phyloP scores from a whole-genome alignment of 2,113 vertebrate species.

The Mesocricetus auratus region DNA sequence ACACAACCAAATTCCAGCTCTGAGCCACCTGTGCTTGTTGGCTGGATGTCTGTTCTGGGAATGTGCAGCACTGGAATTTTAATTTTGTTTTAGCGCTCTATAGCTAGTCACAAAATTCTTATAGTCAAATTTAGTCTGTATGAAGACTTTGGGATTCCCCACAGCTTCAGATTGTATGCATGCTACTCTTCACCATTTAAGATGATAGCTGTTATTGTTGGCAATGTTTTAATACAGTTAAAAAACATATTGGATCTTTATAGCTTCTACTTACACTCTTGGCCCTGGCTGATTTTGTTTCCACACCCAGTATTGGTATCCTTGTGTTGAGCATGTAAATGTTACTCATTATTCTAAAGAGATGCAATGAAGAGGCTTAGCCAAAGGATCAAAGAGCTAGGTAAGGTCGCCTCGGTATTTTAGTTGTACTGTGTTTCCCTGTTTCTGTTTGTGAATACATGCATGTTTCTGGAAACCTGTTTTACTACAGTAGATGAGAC shows the following conservation, averaged over 20 bases:
- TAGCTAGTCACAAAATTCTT: conserved; percentile 57
- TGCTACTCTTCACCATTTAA: background rate
- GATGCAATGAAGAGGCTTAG: background rate
- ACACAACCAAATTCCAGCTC: conserved; percentile 53
- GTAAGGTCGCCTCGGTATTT: background rate
- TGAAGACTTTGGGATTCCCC: conserved; percentile 51
- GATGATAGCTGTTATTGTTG: background rate
- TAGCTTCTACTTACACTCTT: conserved; percentile 1
- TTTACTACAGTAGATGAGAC: background rate
- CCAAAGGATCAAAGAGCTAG: conserved; percentile 5
- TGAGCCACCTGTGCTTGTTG: conserved; percentile 68
- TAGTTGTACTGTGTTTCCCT: background rate
- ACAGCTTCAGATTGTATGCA: conserved; percentile 12
- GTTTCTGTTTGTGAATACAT: background rate
- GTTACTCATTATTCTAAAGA: background rate
- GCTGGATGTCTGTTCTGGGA: conserved; percentile 24
- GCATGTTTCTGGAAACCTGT: background rate
- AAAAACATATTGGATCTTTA: conserved; percentile 11
- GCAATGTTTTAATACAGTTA: conserved; percentile 34
- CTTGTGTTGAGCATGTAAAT: background rate
- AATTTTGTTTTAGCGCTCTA: conserved; percentile 59
- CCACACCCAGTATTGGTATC: background rate
- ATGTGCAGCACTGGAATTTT: conserved; percentile 42
- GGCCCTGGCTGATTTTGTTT: background rate
- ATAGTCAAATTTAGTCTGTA: conserved; percentile 26